Evolutionary conservation across 1,140 invertebrate genomes (phyloP).

Genomic region (Conus ventricosus): DNA sequence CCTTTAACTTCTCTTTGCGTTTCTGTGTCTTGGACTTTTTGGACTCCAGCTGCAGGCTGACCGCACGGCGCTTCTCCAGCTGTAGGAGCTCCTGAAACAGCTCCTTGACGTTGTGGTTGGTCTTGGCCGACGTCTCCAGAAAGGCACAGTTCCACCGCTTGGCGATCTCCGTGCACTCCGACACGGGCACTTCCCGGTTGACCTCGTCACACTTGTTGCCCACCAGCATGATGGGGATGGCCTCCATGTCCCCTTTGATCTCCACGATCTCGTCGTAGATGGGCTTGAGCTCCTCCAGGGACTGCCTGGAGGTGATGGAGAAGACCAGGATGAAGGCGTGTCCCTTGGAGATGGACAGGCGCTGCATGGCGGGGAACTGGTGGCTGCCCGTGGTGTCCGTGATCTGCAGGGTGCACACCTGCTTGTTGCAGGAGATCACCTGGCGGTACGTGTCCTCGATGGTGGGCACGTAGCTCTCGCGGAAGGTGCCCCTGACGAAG

Average conservation of each 20-base stretch:
- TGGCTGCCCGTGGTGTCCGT: slow-evolving; percentile 98
- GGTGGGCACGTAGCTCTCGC: slow-evolving; percentile 98
- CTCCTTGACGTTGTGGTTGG: slow-evolving; percentile 98
- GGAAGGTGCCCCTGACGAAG: slow-evolving; percentile 98
- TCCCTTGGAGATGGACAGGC: slow-evolving; percentile 97
- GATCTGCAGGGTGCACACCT: slow-evolving; percentile 99
- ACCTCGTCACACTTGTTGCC: slow-evolving; percentile 90
- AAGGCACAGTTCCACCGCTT: slow-evolving; percentile 95
- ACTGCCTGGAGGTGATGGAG: slow-evolving; percentile 83
- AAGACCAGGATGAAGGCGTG: slow-evolving; percentile 78
- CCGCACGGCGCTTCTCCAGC: slow-evolving; percentile 96
- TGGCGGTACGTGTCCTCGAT: slow-evolving; percentile 99
- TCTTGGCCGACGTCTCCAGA: slow-evolving; percentile 99
- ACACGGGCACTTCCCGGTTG: slow-evolving; percentile 80
- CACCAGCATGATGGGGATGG: slow-evolving; percentile 75
- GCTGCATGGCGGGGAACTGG: slow-evolving; percentile 99
- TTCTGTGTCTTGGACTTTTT: slow-evolving; percentile 81
- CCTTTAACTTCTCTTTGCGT: slow-evolving; percentile 77
- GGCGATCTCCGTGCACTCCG: slow-evolving; percentile 91
- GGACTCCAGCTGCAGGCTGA: slow-evolving; percentile 93
- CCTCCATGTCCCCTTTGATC: slow-evolving; percentile 78
- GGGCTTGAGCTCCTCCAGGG: slow-evolving; percentile 95
- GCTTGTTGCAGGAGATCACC: slow-evolving; percentile 99
- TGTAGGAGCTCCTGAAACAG: slow-evolving; percentile 88
- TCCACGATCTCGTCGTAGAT: slow-evolving; percentile 92